These are phyloP conservation scores for Synchiropus splendidus DNA, from an alignment of 2,113 vertebrate genomes.

Conservation along the genomic window DNA sequence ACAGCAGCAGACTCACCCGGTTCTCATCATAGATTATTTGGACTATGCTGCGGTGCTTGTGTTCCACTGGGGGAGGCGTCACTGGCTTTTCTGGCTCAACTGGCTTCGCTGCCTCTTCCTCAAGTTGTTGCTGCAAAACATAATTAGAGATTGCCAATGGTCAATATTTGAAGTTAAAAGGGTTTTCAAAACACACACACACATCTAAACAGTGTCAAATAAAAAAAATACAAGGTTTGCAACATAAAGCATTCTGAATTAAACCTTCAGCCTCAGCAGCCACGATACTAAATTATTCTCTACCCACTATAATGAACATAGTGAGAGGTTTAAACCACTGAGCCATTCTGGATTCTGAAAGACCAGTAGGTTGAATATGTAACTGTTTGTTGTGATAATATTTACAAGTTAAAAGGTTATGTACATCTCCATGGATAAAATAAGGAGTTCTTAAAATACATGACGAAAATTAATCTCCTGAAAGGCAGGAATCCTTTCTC, in stretches of 20 bases:
- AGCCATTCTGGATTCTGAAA: slow-evolving; percentile 2
- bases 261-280: too few relatives aligned
- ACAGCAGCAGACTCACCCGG: slow-evolving; percentile 66
- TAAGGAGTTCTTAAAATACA: slow-evolving; percentile 33
- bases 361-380: slow-evolving; percentile 9
- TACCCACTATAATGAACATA: not conserved
- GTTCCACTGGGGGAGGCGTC: slow-evolving; percentile 94
- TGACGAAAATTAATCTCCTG: slow-evolving; percentile 27
- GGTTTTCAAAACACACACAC: too few relatives aligned
- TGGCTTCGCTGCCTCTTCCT: slow-evolving; percentile 97
- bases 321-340: not conserved
- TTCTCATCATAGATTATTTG: slow-evolving; percentile 99
- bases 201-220: too few relatives aligned
- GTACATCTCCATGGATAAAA: slow-evolving; percentile 24
- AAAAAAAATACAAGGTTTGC: too few relatives aligned
- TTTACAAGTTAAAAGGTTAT: slow-evolving; percentile 37
- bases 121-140: slow-evolving; percentile 95
- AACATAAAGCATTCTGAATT: too few relatives aligned
- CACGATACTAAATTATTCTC: slow-evolving; percentile 12
- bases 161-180: too few relatives aligned
- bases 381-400: slow-evolving; percentile 18
- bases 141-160: slow-evolving; percentile 12
- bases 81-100: slow-evolving; percentile 93
- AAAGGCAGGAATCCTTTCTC: too few relatives aligned
- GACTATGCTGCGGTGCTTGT: slow-evolving; percentile 97